Evolutionary conservation across 2,888 invertebrate genomes (phyloP), one percentile per base, ranked within the genome.

Genomic region (Hypena proboscidalis): DNA sequence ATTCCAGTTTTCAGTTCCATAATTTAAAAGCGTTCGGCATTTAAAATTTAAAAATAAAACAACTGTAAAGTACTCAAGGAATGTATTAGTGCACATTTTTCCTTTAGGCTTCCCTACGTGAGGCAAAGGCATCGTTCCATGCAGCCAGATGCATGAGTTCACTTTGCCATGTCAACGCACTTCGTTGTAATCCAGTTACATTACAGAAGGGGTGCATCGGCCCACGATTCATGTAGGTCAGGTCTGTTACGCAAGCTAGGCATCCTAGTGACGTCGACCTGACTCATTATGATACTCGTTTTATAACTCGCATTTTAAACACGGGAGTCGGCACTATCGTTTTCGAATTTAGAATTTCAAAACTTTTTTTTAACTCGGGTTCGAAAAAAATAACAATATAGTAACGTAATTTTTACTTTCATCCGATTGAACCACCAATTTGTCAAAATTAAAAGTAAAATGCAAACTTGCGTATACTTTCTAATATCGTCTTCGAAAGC

Each of bases 141-240:
- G 6, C 35, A 25, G 13, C 20, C 20, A 33, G 39, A 42, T 27
- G 36, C 25, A 22, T 49, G 45, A 46, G 44, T 55, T 47, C 58
- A 62, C 63, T 67, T 67, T 66, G 67, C 52, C 67, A 67, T 74
- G 75, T 75, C 70, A 73, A 74, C 57, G 76, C 68, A 70, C 71
- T 55, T 51, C 50, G 52, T 63, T 54, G 47, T 84, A 83, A 85
- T 85, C 81, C 76, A 73, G 74, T 85, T 85, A 87, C 67, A 64
- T 85, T 85, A 87, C 67, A 64, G 62, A 53, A 67, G 70, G 78
- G 77, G 80, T 83, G 82, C 84, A 84, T 80, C 76, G 76, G 65
- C 76, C 77, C 66, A 62, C 69, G 52, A 44, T 68, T 69, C 74
- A 85, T 84, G 75, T 87, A 85, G 85, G 85, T 85, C 83, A 84